Evolutionary conservation across 2,888 invertebrate species (phyloP).

Genomic region (Leptopilina myrica): DNA sequence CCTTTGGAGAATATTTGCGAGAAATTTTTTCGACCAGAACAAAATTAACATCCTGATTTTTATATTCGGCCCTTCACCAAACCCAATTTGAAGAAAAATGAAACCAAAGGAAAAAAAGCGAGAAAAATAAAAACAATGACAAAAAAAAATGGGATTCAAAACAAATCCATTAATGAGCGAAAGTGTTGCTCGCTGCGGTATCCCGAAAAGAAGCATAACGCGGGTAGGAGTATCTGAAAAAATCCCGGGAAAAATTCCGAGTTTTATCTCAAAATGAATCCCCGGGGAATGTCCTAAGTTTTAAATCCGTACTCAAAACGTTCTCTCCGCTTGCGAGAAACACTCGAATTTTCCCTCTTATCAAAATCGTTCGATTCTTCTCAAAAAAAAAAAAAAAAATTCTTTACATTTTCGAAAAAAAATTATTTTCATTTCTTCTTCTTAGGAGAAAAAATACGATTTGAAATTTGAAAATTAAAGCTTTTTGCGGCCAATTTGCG

Average conservation of each 20-base stretch:
- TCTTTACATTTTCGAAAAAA: too few species aligned
- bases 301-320: conserved; percentile 62
- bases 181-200: conserved; percentile 69
- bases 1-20: background rate
- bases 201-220: conserved; percentile 76
- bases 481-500: too few species aligned
- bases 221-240: conserved; percentile 76
- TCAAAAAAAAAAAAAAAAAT: too few species aligned
- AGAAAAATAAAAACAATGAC: too few species aligned
- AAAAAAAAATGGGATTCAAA: background rate
- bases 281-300: conserved; percentile 72
- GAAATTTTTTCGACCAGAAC: conserved; percentile 57
- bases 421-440: too few species aligned
- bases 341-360: background rate
- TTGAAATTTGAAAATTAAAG: too few species aligned
- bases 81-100: too few species aligned
- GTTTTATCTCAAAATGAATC: conserved; percentile 62
- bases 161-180: conserved; percentile 12
- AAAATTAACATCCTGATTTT: conserved; percentile 76
- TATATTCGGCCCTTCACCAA: conserved; percentile 62
- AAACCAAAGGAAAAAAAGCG: too few species aligned
- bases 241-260: conserved; percentile 69
- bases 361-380: conserved; percentile 47
- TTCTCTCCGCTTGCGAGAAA: conserved; percentile 48
- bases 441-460: too few species aligned